Base-by-base conservation (phyloP, 2,888 invertebrate genomes). In the Perizoma flavofasciatum region DNA sequence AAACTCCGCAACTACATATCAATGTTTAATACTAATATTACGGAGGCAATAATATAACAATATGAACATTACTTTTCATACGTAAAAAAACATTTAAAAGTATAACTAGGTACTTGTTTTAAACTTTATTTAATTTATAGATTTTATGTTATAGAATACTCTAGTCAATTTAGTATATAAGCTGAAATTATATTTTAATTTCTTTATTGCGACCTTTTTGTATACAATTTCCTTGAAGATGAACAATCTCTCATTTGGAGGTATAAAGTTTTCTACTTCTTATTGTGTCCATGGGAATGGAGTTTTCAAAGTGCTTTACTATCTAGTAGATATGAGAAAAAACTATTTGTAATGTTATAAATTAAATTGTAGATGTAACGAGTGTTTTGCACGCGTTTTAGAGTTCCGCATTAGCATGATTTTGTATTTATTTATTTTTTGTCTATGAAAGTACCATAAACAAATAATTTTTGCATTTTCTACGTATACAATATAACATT, bases 271-370 rank as follows among this genome's bases (percentile, higher is more conserved):
- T 52, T 55, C 69, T 66, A 61, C 65, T 73, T 72, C 66, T 68
- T 63, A 68, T 69, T 76, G 76, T 82, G 82, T 83, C 83, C 85
- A 84, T 81, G 69, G 71, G 67, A 72, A 82, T 86, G 85, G 82
- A 82, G 82, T 80, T 88, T 89, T 89, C 88, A 86, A 92, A 92
- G 92, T 92, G 92, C 92, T 92, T 92, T 92, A 92, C 91, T 92
- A 91, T 91, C 87, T 89, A 87, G 88, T 90, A 89, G 85, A 83
- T 89, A 88, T 83, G 80, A 83, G 79, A 79, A 80, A 81, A 82
- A 84, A 83, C 83, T 89, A 89, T 87, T 87, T 86, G 86, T 90
- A 91, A 89, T 86, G 83, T 89, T 89, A 79, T 84, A 79, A 85
- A 86, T 78, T 68, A 83, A 84, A 84, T 75, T 86, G 78, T 89